Evolutionary conservation across 64 coral and sea anemone species (phyloP), one percentile per base, ranked within the genome.

Genomic region (Anthopleura sola): DNA sequence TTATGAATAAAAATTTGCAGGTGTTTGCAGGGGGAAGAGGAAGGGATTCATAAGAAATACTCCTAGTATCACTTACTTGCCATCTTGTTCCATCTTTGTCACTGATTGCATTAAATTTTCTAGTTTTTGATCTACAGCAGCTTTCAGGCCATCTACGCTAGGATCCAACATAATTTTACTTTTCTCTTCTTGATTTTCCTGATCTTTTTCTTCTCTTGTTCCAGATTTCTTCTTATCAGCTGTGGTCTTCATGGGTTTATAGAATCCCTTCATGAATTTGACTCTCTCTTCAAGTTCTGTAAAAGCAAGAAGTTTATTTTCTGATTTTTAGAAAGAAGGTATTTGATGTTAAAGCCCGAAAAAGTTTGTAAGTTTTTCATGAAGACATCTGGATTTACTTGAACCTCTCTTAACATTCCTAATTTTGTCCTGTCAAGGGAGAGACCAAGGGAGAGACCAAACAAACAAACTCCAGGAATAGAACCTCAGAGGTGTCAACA

Each of bases 121-220:
- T 13, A 93, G 91, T 81, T 89, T 88, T 16, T 74, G 17, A 57
- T 88, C 83, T 24, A 87, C 69, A 32, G 75, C 82, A 51, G 69
- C 54, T 89, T 87, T 87, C 2, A 80, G 28, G 19, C 85, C 86
- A 44, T n/a, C 39, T 0, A 87, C 31, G 24, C n/a, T 78, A 39
- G 87, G 83, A 60, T 89, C 71, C 28, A 23, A 31, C 21, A 5
- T 71, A 11, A 88, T 56, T 33, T 81, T 75, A 31, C 53, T 58
- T 23, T 79, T 74, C 16, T 91, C n/a, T 29, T 95, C 89, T 82
- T 86, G 49, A 75, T 55, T 32, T 0, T 83, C 14, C 16, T 84
- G 49, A 14, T 40, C 24, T 20, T 58, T 17, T 60, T 68, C 47
- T 36, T n/a, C 32, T n/a, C 84, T 69, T 76, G 47, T 23, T 36